phyloP scores from a whole-genome alignment of 2,888 invertebrate species.

The Himalopsyche kuldschensis region DNA sequence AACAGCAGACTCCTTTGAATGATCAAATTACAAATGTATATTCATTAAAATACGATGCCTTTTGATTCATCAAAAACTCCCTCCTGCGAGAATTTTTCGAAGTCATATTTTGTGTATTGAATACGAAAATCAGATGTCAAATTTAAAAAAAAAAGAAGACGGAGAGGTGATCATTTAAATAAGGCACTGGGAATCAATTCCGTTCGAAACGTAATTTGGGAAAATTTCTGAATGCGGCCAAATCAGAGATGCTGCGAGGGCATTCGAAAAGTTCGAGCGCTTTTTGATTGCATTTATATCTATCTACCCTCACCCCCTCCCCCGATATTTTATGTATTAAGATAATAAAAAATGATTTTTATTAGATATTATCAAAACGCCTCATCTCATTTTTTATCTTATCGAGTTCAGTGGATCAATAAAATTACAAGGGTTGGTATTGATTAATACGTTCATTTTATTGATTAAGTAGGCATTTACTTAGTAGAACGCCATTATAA shows the following conservation, averaged over 20 bases:
- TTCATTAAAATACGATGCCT: not conserved
- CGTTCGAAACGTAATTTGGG: not conserved
- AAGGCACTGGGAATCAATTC: not conserved
- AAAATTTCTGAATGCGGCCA: not conserved
- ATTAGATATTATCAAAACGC: not conserved
- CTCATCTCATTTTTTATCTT: too few relatives aligned
- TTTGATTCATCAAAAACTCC: not conserved
- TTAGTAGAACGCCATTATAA: too few relatives aligned
- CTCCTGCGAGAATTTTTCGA: too few relatives aligned
- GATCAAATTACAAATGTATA: not conserved
- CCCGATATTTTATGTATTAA: not conserved
- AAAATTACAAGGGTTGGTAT: too few relatives aligned
- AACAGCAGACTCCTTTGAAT: not conserved
- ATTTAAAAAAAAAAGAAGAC: not conserved
- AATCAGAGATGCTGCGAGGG: not conserved
- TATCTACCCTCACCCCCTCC: not conserved
- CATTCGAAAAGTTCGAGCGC: not conserved
- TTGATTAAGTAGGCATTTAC: too few relatives aligned
- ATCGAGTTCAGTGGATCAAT: too few relatives aligned
- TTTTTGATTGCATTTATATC: not conserved
- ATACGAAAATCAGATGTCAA: not conserved
- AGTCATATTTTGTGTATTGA: not conserved
- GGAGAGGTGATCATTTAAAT: not conserved
- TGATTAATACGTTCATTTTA: too few relatives aligned
- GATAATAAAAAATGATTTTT: not conserved